Evolutionary conservation across 92 coral and sea anemone genomes (phyloP), one percentile per base, ranked within the genome.

Genomic region (Epizoanthus scotinus): DNA sequence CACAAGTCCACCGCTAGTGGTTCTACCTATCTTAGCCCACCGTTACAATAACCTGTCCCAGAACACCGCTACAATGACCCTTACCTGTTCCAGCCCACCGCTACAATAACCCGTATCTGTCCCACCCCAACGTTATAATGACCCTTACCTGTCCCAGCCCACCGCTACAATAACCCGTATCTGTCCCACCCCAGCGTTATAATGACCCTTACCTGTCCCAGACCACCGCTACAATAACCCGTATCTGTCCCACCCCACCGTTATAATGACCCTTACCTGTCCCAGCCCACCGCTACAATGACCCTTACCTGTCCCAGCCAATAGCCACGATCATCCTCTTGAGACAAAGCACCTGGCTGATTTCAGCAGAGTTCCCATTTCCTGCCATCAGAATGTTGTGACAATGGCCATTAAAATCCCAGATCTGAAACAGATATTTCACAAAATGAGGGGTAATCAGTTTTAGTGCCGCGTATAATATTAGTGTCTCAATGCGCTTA

Each of bases 391-490:
- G 84, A 24, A 95, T 91, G 71, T 93, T 87, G 74, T 95, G 98
- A 86, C 98, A 95, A 68, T 95, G 98, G 17, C 98, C 98, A 84
- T 95, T 95, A 63, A 95, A 95, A 78, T 95, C 98, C 98, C 98
- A 95, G 78, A 95, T 93, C 98, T 95, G 78, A 62, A 73, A 73
- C 15, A 0, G 52, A 47, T 47, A 47, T 47, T 13, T 47, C 2
- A 47, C 52, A 47, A 47, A 3, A 47, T 47, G 12, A 47, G 14
- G n/a, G n/a, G n/a, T n/a, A n/a, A n/a, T n/a, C n/a, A n/a, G n/a
- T n/a, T n/a, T n/a, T n/a, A n/a, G n/a, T n/a, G n/a, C n/a, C n/a
- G n/a, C n/a, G n/a, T n/a, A n/a, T n/a, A n/a, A n/a, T n/a, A n/a
- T n/a, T n/a, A n/a, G n/a, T n/a, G n/a, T n/a, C n/a, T n/a, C n/a